Evolutionary conservation across 2,113 vertebrate species (phyloP).

Genomic region (Glaucidium brasilianum): DNA sequence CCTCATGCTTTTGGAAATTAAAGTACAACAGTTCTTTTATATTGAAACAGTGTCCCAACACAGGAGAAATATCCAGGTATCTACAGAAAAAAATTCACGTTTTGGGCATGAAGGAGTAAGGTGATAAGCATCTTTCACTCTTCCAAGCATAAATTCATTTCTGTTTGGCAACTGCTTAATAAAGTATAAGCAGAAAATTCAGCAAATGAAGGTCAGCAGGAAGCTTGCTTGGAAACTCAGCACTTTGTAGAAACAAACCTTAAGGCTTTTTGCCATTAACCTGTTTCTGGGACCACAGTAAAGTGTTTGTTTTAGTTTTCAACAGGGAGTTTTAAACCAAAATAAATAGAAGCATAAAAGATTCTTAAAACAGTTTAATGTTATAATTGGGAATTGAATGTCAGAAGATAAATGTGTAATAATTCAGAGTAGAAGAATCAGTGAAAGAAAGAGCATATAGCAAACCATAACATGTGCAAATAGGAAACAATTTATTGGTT

Average conservation of each 20-base stretch:
- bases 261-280: not conserved
- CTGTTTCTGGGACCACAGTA: not conserved
- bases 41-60: not conserved
- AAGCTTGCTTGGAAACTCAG: not conserved
- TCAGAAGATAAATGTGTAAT: conserved; percentile 35
- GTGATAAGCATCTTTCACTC: not conserved
- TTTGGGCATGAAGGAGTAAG: not conserved
- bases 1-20: not conserved
- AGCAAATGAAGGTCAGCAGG: not conserved
- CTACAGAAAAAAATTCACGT: not conserved
- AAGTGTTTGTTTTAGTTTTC: conserved; percentile 10
- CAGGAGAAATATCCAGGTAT: not conserved
- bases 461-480: conserved; percentile 15
- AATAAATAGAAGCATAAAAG: not conserved
- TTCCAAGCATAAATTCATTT: not conserved
- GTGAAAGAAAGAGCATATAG: not conserved
- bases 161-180: not conserved
- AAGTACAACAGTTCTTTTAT: not conserved
- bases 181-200: not conserved
- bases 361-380: conserved; percentile 20
- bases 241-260: not conserved
- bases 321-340: not conserved
- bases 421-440: conserved; percentile 11
- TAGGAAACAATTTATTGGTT: conserved; percentile 38
- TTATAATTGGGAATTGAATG: conserved; percentile 22